Evolutionary conservation across 1,140 invertebrate genomes (phyloP).

Genomic region (Drosophila ironensis): DNA sequence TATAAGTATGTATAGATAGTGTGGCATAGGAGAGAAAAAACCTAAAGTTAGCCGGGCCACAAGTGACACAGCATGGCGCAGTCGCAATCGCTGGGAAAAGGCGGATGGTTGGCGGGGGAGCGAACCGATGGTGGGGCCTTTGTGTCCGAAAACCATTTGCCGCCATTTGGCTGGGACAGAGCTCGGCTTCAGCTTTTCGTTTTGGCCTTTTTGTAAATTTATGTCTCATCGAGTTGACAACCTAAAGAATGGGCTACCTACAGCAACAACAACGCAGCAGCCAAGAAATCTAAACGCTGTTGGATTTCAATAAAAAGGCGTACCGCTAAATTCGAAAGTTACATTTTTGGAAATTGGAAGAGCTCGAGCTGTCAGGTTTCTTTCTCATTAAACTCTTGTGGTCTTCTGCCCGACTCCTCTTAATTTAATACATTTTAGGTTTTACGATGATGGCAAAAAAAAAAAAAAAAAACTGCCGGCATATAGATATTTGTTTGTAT

Average conservation of each 20-base stretch:
- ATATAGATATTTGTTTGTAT: conserved; percentile 16
- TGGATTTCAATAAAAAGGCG: conserved; percentile 74
- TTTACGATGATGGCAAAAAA: conserved; percentile 59
- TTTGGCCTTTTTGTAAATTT: conserved; percentile 73
- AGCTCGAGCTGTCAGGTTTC: conserved; percentile 68
- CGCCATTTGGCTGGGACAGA: conserved; percentile 58
- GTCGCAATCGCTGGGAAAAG: conserved; percentile 23
- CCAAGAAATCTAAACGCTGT: conserved; percentile 25
- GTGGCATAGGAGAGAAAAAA: conserved; percentile 23
- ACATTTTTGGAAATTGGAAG: conserved; percentile 76
- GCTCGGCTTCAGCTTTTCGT: conserved; percentile 59
- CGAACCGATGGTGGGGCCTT: conserved; percentile 36
- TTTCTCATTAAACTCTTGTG: conserved; percentile 76
- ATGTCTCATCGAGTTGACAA: conserved; percentile 80
- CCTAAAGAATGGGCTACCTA: conserved; percentile 72
- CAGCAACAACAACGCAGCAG: conserved; percentile 34
- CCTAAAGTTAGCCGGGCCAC: conserved; percentile 51
- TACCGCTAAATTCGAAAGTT: conserved; percentile 80
- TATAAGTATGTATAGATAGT: too few relatives aligned
- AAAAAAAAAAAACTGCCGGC: conserved; percentile 17
- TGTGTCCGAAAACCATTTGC: conserved; percentile 65
- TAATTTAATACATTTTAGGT: conserved; percentile 75
- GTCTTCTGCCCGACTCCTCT: conserved; percentile 24
- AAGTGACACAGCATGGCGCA: conserved; percentile 76
- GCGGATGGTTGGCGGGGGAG: neutral